phyloP scores from a whole-genome alignment of 2,888 invertebrate genomes.

The Harpalus rubripes region DNA sequence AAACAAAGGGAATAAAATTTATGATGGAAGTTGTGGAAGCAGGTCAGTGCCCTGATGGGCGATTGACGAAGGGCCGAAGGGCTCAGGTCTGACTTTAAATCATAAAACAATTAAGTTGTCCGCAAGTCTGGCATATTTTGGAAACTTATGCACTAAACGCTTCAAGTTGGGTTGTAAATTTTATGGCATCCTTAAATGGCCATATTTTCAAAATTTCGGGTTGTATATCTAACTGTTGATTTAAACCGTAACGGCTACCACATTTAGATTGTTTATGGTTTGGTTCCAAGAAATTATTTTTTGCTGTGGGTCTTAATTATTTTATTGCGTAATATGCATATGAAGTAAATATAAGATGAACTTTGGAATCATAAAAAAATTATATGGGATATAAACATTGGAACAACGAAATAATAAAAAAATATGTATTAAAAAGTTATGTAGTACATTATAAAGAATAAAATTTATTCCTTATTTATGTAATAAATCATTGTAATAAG shows the following conservation, averaged over 20 bases:
- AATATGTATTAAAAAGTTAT: too few relatives aligned
- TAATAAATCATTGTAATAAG: too few relatives aligned
- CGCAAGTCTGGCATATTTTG: conserved; percentile 47
- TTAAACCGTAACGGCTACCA: conserved; percentile 6
- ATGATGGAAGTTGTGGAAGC: conserved; percentile 57
- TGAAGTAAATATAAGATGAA: not conserved
- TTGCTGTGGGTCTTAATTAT: not conserved
- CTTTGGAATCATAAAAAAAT: not conserved
- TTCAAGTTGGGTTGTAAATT: conserved; percentile 44
- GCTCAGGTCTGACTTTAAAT: conserved; percentile 30
- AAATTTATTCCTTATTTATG: too few relatives aligned
- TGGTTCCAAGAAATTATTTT: not conserved
- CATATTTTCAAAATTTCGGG: not conserved
- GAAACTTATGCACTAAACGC: conserved; percentile 18
- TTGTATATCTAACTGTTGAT: conserved; percentile 3
- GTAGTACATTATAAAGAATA: too few relatives aligned
- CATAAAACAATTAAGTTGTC: conserved; percentile 66
- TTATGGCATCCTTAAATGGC: conserved; percentile 20
- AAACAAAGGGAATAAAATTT: conserved; percentile 61
- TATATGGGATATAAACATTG: not conserved
- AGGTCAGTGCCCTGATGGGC: conserved; percentile 60
- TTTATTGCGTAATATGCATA: not conserved
- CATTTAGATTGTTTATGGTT: not conserved
- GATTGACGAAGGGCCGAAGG: conserved; percentile 47
- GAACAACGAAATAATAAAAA: too few relatives aligned